These are phyloP conservation scores for Cossypha polioptera DNA, from an alignment of 2,797 vertebrate genomes.

Conservation along the genomic window DNA sequence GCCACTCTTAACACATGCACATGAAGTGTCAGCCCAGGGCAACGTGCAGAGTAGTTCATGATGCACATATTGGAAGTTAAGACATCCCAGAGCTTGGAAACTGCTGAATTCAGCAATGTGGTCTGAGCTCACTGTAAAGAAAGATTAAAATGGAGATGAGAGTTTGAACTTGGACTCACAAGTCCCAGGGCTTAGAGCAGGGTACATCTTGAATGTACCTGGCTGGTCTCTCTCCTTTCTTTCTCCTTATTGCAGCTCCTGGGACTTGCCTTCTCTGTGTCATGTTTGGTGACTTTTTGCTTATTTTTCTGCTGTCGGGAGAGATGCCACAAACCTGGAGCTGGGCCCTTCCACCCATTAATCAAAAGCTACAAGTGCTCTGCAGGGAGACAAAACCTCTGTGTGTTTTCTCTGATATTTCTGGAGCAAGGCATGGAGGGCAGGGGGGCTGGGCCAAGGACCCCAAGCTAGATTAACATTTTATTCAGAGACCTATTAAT, in stretches of 20 bases:
- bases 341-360: constrained; percentile 76
- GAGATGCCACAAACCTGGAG: constrained; percentile 73
- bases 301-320: constrained; percentile 80
- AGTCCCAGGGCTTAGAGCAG: background rate
- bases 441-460: constrained; percentile 21
- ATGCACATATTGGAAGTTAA: background rate
- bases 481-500: constrained; percentile 78
- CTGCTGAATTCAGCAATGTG: background rate
- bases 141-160: background rate
- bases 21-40: background rate
- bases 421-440: constrained; percentile 43
- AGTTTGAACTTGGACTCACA: background rate
- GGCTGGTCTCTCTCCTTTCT: background rate
- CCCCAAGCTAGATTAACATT: constrained; percentile 68
- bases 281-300: constrained; percentile 80
- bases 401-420: constrained; percentile 68
- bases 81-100: background rate
- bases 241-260: constrained; percentile 35
- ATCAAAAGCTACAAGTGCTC: constrained; percentile 77
- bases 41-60: background rate
- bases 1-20: background rate
- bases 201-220: background rate
- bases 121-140: background rate
- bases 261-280: constrained; percentile 73
- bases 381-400: constrained; percentile 71